Conservation (phyloP, 2,113 vertebrate species). For the Sporophila hypoxantha region DNA sequence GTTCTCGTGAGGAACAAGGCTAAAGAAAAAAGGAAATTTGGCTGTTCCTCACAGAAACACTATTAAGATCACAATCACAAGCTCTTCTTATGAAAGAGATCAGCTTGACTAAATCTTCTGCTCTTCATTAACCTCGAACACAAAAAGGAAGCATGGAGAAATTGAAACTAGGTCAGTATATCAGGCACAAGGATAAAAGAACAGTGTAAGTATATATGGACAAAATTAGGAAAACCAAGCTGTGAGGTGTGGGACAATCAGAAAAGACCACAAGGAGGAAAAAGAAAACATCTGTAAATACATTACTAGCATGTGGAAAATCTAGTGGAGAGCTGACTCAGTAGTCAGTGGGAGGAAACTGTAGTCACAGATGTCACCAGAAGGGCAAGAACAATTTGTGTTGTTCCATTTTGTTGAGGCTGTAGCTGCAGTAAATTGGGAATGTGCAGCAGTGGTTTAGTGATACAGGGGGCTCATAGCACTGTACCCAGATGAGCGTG, state of each 20-base stretch:
- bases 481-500: background rate
- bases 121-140: constrained; percentile 51
- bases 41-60: constrained; percentile 23
- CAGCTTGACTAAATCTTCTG: constrained; percentile 32
- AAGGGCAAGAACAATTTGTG: background rate
- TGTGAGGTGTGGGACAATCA: background rate
- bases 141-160: constrained; percentile 27
- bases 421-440: background rate
- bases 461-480: background rate
- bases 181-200: constrained; percentile 48
- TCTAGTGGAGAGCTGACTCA: background rate
- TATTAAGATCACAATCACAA: constrained; percentile 48
- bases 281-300: constrained; percentile 18
- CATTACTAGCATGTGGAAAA: background rate
- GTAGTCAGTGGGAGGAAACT: background rate
- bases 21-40: constrained; percentile 45
- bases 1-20: constrained; percentile 25
- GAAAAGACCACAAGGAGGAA: background rate
- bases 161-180: constrained; percentile 54
- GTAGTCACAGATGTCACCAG: background rate
- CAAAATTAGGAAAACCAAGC: constrained; percentile 13
- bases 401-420: background rate
- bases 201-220: background rate
- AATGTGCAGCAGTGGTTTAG: background rate
- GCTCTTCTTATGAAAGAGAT: constrained; percentile 40